Percentiles rank a stretch among this genome's conserved stretches.
Evolutionary conservation across 35 echinoderm and acorn worm species (phyloP).

Genomic region (Nesometra sesokonis): DNA sequence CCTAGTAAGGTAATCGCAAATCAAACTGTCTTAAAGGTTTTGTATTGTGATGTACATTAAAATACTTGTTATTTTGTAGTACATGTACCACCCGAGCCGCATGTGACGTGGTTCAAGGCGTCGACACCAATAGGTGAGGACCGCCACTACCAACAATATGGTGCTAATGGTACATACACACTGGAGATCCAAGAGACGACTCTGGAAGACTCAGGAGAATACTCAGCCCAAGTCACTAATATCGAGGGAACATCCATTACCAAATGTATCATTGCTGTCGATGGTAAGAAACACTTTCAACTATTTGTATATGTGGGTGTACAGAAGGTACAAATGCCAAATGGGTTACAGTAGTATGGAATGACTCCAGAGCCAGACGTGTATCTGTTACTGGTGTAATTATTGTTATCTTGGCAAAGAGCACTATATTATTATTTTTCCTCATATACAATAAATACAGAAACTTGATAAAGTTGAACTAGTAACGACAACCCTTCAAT

Average conservation of each 20-base stretch:
- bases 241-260: constrained; percentile 53
- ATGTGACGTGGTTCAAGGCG: constrained; percentile 65
- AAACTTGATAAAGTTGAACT: no score
- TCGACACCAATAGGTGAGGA: constrained; percentile 34
- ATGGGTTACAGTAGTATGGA: no score
- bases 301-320: background rate
- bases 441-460: no score
- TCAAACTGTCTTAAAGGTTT: no score
- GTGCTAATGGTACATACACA: constrained; percentile 59
- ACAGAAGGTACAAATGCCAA: background rate
- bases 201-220: constrained; percentile 50
- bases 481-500: no score
- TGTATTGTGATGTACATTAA: no score
- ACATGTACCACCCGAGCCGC: constrained; percentile 29
- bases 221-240: constrained; percentile 60
- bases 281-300: constrained; percentile 42
- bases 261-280: constrained; percentile 61
- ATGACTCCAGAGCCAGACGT: no score
- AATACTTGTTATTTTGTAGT: background rate
- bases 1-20: no score
- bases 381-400: no score
- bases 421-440: no score
- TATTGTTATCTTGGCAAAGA: no score
- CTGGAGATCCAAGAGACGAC: constrained; percentile 77
- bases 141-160: constrained; percentile 38